A percentile compares a stretch with the other conserved stretches of the same genome.
These are phyloP conservation scores for Napeogenes inachia DNA, from an alignment of 2,888 invertebrate genomes.

Conservation along the genomic window DNA sequence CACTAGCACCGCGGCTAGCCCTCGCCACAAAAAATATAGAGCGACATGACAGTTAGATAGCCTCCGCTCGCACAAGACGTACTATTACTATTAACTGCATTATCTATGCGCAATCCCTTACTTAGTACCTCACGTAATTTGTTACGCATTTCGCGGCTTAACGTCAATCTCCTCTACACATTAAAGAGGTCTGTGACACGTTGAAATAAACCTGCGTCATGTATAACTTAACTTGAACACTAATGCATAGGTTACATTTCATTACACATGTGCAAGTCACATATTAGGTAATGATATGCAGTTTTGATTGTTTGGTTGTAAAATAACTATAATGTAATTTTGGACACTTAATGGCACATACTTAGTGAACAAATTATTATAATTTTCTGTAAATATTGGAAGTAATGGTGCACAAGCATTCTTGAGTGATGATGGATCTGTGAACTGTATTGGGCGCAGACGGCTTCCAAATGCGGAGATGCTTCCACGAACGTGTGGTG, in stretches of 20 bases:
- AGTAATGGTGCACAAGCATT: neutral
- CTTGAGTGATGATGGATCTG: conserved; percentile 5
- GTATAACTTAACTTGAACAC: neutral
- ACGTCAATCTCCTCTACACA: neutral
- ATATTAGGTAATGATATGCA: too few species aligned
- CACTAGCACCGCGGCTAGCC: conserved; percentile 5
- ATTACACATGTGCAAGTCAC: too few species aligned
- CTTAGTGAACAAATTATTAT: too few species aligned
- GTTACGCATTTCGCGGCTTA: conserved; percentile 7
- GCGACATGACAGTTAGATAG: conserved; percentile 17
- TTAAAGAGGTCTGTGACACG: conserved; percentile 4
- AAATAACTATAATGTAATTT: too few species aligned
- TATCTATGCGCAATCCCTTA: conserved; percentile 1
- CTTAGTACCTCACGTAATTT: neutral
- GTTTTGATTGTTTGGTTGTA: too few species aligned
- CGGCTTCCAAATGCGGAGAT: conserved; percentile 27
- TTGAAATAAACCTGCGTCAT: neutral
- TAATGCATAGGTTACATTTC: neutral
- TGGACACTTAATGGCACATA: too few species aligned
- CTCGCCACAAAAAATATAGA: conserved; percentile 18
- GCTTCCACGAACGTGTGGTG: conserved; percentile 17
- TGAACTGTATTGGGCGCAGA: conserved; percentile 10
- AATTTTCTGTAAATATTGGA: too few species aligned
- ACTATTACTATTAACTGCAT: neutral
- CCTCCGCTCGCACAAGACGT: neutral